Conservation (phyloP, 1,140 invertebrate species). For the Maconellicoccus hirsutus region DNA sequence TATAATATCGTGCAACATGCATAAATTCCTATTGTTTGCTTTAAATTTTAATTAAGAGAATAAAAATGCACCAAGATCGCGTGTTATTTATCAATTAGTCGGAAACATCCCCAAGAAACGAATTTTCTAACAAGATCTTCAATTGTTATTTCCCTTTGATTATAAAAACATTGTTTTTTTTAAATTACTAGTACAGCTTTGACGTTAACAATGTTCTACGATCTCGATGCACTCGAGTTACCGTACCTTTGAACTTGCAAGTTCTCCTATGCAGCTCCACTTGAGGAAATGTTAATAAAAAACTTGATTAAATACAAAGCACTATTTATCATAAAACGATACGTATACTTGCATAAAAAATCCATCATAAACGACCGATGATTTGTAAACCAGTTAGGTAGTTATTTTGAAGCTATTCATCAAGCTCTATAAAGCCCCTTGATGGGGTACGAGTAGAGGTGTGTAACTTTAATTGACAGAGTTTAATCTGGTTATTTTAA, state of each 20-base stretch:
- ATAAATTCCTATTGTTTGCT: background rate
- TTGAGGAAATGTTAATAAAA: no score
- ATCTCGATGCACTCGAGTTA: no score
- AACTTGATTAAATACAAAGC: no score
- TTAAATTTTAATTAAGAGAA: background rate
- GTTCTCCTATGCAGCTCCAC: no score
- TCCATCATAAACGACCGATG: background rate
- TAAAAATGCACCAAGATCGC: background rate
- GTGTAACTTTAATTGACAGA: slow-evolving; percentile 6
- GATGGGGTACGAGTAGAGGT: background rate
- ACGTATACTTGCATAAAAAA: no score
- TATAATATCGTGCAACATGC: background rate
- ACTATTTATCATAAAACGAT: no score
- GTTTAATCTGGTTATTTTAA: slow-evolving; percentile 21
- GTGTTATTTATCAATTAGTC: background rate
- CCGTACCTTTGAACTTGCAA: no score
- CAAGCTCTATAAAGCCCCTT: background rate
- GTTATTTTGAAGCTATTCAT: slow-evolving; percentile 19
- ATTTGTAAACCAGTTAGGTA: background rate
- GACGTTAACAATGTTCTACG: no score
- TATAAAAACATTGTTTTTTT: no score
- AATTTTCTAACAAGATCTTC: background rate
- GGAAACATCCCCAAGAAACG: background rate
- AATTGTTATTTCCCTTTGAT: no score
- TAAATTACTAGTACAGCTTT: no score